Evolutionary conservation across 2,113 vertebrate species (phyloP).

Genomic region (Toxotes chatareus): DNA sequence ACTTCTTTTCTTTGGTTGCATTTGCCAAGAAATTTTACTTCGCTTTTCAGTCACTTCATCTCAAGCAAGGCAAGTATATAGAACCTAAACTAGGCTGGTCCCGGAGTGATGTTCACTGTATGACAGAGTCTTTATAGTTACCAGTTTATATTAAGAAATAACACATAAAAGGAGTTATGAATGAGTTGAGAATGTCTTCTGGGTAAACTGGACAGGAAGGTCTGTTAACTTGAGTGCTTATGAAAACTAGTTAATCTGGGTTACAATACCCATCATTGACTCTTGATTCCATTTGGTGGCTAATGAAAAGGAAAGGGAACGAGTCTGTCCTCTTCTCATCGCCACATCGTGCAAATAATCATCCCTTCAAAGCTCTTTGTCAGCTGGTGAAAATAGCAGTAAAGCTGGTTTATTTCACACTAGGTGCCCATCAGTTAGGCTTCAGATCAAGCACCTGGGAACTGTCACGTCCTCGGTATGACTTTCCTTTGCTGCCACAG

Average conservation of each 20-base stretch:
- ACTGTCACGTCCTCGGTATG: conserved; percentile 61
- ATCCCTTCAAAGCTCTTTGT: conserved; percentile 70
- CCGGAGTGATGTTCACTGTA: neutral
- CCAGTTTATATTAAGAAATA: neutral
- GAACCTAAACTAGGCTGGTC: neutral
- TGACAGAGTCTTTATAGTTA: neutral
- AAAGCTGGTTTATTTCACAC: conserved; percentile 65
- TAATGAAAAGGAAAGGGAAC: conserved; percentile 67
- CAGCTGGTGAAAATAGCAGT: conserved; percentile 56
- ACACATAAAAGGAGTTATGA: neutral
- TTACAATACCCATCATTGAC: conserved; percentile 9
- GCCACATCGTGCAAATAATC: conserved; percentile 45
- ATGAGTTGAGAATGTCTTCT: neutral
- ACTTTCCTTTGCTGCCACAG: conserved; percentile 71
- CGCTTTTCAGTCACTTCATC: neutral
- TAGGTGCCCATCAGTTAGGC: conserved; percentile 60
- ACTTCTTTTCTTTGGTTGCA: neutral
- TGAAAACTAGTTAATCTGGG: conserved; percentile 38
- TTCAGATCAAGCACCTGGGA: conserved; percentile 73
- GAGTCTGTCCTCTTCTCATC: conserved; percentile 16
- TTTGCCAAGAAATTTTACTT: neutral
- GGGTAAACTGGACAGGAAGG: neutral
- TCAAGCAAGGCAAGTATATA: neutral
- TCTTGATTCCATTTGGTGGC: conserved; percentile 51
- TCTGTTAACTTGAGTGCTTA: conserved; percentile 4